Evolutionary conservation across 2,113 vertebrate genomes (phyloP).

Genomic region (Colius striatus): DNA sequence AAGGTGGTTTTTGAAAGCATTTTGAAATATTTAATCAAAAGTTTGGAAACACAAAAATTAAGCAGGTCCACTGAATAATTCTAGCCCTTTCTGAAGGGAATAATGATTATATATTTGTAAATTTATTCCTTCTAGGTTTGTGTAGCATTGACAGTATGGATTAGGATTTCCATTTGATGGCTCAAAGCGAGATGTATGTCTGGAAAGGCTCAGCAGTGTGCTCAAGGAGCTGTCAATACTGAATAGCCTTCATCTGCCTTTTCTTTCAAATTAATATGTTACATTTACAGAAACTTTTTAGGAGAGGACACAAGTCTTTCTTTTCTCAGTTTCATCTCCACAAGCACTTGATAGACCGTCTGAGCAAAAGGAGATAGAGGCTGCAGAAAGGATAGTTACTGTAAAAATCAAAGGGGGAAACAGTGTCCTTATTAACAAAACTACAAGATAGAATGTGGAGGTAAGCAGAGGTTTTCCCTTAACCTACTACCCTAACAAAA

Average conservation of each 20-base stretch:
- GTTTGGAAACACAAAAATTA: neutral
- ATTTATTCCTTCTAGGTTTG: neutral
- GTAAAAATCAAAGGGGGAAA: neutral
- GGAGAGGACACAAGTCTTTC: neutral
- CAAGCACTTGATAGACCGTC: neutral
- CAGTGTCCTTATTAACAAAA: rapidly evolving
- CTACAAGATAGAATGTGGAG: neutral
- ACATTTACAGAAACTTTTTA: neutral
- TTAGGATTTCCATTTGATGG: neutral
- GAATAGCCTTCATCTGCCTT: neutral
- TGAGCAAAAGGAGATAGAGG: neutral
- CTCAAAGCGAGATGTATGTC: neutral
- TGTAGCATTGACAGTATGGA: neutral
- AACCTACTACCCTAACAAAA: neutral
- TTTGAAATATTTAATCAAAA: neutral
- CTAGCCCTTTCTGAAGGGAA: neutral
- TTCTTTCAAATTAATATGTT: neutral
- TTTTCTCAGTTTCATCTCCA: neutral
- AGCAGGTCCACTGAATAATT: neutral
- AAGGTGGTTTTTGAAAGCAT: neutral
- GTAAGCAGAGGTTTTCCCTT: neutral
- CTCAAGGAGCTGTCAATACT: neutral
- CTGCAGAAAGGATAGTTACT: neutral
- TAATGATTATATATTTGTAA: neutral
- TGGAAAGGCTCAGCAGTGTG: neutral